Evolutionary conservation across 2,888 invertebrate genomes (phyloP), one percentile per base, ranked within the genome.

Genomic region (Aphrophora alni): DNA sequence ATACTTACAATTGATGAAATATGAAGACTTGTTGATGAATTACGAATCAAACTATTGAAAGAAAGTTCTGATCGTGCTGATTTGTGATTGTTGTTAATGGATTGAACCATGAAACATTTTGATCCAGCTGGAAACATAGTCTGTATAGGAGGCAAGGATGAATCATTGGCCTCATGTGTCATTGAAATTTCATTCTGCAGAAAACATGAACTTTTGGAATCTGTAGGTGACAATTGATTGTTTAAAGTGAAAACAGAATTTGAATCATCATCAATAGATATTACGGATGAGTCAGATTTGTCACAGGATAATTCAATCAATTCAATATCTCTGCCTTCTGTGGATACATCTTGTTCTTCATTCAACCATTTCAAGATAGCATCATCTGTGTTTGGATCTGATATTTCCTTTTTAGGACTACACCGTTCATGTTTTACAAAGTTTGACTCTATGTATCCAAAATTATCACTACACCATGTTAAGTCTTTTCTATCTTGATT

Each of bases 21-120:
- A 12, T 76, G 75, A n/a, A 80, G 80, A 76, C 80, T 80, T 0
- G 80, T 76, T 25, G 80, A 24, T 28, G 71, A 75, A 12, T 51
- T 59, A 12, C 80, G 70, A 21, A 80, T 80, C 14, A 80, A 72
- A 4, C 21, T 28, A 28, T 80, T 80, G 72, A 80, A 80, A 25
- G 72, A 8, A n/a, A 51, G 51, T 38, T 72, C 72, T 0, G 38
- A 1, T 21, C 44, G 70, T 14, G 12, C 14, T 44, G 44, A 44
- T 44, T 12, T 44, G 33, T 33, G 4, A 14, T 44, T 44, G 12
- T 44, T 44, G 17, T 44, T 44, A 14, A 44, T 44, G 44, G 44
- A 44, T 12, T 44, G 44, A 44, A 44, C 7, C 44, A 44, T 44
- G 27, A 24, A 38, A 38, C 77, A 26, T 24, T 71, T 71, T 10